Percentiles rank a stretch among this genome's conserved stretches.
Conservation (phyloP, 1,140 invertebrate species). For the Hylaeus anthracinus region DNA sequence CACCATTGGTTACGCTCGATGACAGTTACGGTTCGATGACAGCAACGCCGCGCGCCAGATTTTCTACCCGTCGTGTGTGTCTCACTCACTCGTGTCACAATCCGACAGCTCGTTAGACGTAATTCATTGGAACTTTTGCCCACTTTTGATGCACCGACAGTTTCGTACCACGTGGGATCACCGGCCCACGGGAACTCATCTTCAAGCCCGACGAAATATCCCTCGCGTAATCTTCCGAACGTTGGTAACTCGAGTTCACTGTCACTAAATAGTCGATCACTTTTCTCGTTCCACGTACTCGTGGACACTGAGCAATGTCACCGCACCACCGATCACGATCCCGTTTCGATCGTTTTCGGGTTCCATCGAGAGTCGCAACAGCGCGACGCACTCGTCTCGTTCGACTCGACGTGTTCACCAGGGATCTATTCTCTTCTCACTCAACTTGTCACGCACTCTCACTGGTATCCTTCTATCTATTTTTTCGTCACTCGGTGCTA, state of each 20-base stretch:
- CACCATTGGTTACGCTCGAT: not conserved
- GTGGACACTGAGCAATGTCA: constrained; percentile 12
- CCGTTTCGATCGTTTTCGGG: not conserved
- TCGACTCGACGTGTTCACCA: not conserved
- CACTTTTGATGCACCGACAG: not conserved
- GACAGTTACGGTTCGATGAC: not conserved
- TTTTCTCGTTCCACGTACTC: constrained; percentile 11
- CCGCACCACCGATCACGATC: constrained; percentile 16
- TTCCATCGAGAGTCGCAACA: not conserved
- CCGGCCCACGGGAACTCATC: not conserved
- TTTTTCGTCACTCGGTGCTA: not conserved
- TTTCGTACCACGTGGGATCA: not conserved
- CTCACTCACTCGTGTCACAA: not conserved
- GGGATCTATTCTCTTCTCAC: not conserved
- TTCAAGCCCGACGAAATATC: not conserved
- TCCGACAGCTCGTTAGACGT: not conserved
- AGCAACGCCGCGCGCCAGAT: not conserved
- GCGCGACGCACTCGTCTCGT: not conserved
- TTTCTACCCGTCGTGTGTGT: not conserved
- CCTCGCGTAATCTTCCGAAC: not conserved
- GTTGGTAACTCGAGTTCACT: constrained; percentile 33
- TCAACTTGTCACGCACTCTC: not conserved
- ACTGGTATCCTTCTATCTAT: not conserved
- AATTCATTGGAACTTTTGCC: not conserved
- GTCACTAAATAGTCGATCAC: constrained; percentile 38